A percentile compares a stretch with the other conserved stretches of the same genome.
Conservation (phyloP, 2,888 invertebrate genomes). For the Chaitophorus viminalis region DNA sequence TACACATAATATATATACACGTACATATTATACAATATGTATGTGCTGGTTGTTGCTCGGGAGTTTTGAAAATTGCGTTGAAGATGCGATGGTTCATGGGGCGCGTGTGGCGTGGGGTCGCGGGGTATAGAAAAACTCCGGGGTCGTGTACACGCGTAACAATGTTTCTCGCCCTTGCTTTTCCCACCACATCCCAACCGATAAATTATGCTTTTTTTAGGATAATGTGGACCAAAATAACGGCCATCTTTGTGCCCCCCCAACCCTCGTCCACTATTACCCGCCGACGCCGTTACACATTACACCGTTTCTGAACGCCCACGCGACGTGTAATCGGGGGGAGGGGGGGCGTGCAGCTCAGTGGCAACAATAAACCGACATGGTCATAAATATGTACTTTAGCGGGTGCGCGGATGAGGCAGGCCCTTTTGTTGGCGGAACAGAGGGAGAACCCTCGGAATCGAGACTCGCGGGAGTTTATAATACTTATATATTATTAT, state of each 20-base stretch:
- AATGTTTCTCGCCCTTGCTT: background rate
- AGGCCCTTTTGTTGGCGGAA: constrained; percentile 30
- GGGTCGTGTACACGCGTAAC: background rate
- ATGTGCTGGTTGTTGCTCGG: background rate
- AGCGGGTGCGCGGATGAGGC: constrained; percentile 8
- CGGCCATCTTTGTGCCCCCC: constrained; percentile 7
- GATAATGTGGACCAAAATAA: constrained; percentile 51
- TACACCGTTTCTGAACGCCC: background rate
- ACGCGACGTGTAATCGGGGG: background rate
- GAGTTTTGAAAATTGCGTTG: background rate
- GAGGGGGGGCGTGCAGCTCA: background rate
- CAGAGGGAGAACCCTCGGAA: background rate
- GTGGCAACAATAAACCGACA: constrained; percentile 50
- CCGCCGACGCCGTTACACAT: background rate
- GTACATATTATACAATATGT: no score
- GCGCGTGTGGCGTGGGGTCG: background rate
- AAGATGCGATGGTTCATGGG: background rate
- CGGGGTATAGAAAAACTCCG: background rate
- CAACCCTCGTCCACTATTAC: background rate
- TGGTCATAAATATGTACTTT: constrained; percentile 45
- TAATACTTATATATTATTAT: constrained; percentile 55
- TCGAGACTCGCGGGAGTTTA: background rate
- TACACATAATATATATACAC: background rate
- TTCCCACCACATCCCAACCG: background rate
- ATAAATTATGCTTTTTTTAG: constrained; percentile 49